Base-by-base conservation (phyloP, 2,113 vertebrate species). In the Geococcyx californianus region DNA sequence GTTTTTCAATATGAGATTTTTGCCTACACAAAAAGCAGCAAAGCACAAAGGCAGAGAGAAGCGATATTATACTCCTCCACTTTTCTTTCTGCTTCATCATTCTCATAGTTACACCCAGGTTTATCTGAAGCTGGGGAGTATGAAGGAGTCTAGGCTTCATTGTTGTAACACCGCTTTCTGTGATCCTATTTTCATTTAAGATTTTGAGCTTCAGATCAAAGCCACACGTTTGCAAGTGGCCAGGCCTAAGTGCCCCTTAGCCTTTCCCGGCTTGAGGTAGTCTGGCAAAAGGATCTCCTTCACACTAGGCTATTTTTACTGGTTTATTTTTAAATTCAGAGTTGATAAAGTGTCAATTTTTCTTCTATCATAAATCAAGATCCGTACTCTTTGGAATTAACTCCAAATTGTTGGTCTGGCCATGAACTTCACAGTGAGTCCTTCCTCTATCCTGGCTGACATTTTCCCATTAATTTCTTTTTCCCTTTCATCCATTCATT, bases 391-490 rank as follows among this genome's bases (percentile, higher is more conserved):
- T 97, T 95, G 80, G 91, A 97, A 96, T 97, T 97, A 97, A 95
- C 88, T 98, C 94, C 89, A 97, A 98, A 94, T 88, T 97, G 63
- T 96, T 97, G 95, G 79, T 98, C 97, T 97, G 96, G 94, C 97
- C 94, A 81, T 96, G 95, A 97, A 97, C 97, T 97, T 97, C 83
- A 44, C 89, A 95, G 79, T 89, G 87, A 93, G 91, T 97, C 82
- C 89, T 86, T 98, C 86, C 83, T 98, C 96, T 96, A 82, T 94
- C 88, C 96, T 97, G 95, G 96, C 96, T 98, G 97, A 97, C 91
- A 97, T 97, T 97, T 98, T 81, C 96, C 95, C 95, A 98, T 97
- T 98, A 97, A 97, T 98, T 98, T 96, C 47, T 98, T 97, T 97
- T 96, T 95, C 81, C 70, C 93, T 98, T 98, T 98, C 96, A 97